phyloP scores from a whole-genome alignment of 2,113 vertebrate genomes.

The Elephantulus edwardii region DNA sequence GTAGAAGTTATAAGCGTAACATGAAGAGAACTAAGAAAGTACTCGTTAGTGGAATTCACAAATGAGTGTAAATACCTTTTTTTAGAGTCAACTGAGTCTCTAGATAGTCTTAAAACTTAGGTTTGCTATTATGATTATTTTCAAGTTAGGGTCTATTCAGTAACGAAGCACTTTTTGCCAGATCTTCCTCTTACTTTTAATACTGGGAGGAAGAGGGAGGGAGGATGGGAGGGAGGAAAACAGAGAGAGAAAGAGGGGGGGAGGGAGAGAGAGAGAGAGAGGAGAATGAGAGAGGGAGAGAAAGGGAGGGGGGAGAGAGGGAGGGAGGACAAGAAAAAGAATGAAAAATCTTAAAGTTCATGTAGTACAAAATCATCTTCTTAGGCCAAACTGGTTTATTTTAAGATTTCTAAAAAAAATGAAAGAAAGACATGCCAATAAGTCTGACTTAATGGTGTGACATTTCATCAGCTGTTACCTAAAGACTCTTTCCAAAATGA shows the following conservation, averaged over 20 bases:
- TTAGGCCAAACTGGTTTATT: constrained; percentile 63
- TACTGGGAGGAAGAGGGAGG: constrained; percentile 76
- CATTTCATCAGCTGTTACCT: not conserved
- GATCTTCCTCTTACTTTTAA: constrained; percentile 76
- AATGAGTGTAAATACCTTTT: constrained; percentile 40
- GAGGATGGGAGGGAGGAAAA: constrained; percentile 21
- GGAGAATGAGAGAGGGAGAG: constrained; percentile 29
- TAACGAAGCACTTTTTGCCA: constrained; percentile 35
- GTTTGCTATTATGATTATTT: constrained; percentile 58
- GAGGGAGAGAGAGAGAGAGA: constrained; percentile 66
- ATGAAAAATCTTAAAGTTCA: constrained; percentile 76
- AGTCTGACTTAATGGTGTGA: constrained; percentile 9
- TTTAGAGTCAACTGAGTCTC: constrained; percentile 12
- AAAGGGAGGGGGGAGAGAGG: constrained; percentile 76
- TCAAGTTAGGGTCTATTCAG: constrained; percentile 60
- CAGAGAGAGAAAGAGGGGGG: constrained; percentile 70
- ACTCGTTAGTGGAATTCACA: not conserved
- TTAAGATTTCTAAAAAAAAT: constrained; percentile 42
- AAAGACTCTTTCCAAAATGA: constrained; percentile 15
- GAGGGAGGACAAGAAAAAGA: constrained; percentile 56
- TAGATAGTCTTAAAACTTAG: constrained; percentile 48
- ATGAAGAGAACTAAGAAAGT: constrained; percentile 59
- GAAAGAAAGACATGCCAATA: constrained; percentile 19
- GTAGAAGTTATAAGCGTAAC: constrained; percentile 47
- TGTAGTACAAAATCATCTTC: constrained; percentile 75